A percentile compares a stretch with the other conserved stretches of the same genome.
These are phyloP conservation scores for Leuciscus waleckii DNA, from an alignment of 2,797 vertebrate species.

Conservation along the genomic window DNA sequence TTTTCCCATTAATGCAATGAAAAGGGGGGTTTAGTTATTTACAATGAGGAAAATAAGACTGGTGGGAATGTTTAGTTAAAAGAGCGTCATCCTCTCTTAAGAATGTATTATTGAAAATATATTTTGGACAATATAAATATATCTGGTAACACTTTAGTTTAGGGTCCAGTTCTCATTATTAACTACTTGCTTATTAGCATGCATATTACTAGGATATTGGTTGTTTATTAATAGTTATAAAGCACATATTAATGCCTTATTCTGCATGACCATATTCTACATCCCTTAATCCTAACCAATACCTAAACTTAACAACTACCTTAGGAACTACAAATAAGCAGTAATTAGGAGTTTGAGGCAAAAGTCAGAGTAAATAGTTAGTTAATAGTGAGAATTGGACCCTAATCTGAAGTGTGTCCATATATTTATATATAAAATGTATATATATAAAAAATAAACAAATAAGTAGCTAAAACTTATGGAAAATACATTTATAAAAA, in stretches of 20 bases:
- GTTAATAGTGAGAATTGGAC: neutral
- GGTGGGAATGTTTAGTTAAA: neutral
- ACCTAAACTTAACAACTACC: neutral
- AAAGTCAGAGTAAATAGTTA: neutral
- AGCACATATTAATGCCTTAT: neutral
- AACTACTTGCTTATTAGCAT: neutral
- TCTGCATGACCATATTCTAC: too few species aligned
- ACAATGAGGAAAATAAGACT: neutral
- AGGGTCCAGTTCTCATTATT: neutral
- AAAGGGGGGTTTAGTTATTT: neutral
- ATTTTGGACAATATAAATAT: neutral
- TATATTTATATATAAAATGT: too few species aligned
- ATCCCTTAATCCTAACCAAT: neutral
- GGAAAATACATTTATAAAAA: too few species aligned
- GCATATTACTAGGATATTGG: neutral
- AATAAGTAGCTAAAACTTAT: too few species aligned
- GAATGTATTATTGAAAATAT: neutral
- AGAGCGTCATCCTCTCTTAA: too few species aligned
- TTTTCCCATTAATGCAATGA: neutral
- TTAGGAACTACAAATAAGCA: neutral
- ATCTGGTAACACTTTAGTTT: neutral
- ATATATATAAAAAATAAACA: too few species aligned
- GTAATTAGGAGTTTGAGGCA: neutral
- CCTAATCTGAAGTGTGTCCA: neutral
- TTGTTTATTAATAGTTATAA: neutral